Evolutionary conservation across 2,113 vertebrate species (phyloP).

Genomic region (Gymnocephalus cernua): DNA sequence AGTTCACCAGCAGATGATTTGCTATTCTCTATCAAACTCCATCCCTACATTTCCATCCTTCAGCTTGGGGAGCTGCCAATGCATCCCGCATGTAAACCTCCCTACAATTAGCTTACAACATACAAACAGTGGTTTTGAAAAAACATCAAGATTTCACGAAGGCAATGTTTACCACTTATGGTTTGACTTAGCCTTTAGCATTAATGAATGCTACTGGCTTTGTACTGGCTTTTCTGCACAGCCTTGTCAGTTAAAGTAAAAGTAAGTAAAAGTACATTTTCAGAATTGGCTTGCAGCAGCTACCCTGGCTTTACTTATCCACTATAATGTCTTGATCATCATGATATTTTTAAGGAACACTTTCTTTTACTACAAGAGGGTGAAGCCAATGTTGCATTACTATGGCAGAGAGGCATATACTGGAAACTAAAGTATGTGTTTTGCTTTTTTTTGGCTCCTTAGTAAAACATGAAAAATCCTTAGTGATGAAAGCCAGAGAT

Average conservation of each 20-base stretch:
- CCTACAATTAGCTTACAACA: conserved; percentile 14
- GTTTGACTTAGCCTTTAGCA: conserved; percentile 9
- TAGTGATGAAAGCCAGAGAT: conserved; percentile 34
- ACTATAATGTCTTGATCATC: conserved; percentile 38
- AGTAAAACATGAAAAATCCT: conserved; percentile 25
- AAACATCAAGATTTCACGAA: conserved; percentile 2
- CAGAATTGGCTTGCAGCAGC: conserved; percentile 8
- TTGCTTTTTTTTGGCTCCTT: conserved; percentile 5
- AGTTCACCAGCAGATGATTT: conserved; percentile 76
- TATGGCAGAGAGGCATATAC: conserved; percentile 30
- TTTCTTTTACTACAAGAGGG: conserved; percentile 17
- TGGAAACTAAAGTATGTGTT: conserved; percentile 25
- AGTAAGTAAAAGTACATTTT: conserved; percentile 16
- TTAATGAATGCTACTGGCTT: conserved; percentile 7
- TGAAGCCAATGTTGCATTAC: conserved; percentile 29
- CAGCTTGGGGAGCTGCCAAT: conserved; percentile 36
- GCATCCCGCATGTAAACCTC: conserved; percentile 32
- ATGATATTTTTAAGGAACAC: conserved; percentile 37
- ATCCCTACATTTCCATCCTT: conserved; percentile 40
- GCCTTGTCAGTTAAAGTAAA: neutral
- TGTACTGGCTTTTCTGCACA: conserved; percentile 1
- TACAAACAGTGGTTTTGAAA: neutral
- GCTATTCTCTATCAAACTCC: conserved; percentile 73
- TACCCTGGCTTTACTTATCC: neutral
- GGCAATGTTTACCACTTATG: conserved; percentile 24